These are phyloP conservation scores for Tauraco hartlaubi DNA, from an alignment of 2,797 vertebrate species.

Conservation along the genomic window DNA sequence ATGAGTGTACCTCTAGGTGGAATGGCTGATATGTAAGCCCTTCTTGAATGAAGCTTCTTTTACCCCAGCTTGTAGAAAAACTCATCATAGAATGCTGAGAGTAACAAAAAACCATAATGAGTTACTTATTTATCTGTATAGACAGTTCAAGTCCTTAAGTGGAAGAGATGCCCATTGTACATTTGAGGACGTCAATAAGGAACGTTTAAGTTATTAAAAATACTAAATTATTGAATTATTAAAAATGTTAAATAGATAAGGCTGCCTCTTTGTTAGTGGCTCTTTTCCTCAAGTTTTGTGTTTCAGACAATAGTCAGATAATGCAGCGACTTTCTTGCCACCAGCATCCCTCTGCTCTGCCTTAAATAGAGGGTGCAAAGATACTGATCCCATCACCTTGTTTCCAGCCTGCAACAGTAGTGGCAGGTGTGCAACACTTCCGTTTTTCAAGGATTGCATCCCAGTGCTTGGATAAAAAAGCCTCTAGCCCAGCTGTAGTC, in stretches of 20 bases:
- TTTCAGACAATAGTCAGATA: background rate
- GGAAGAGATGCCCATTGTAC: background rate
- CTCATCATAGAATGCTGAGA: background rate
- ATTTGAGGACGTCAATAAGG: background rate
- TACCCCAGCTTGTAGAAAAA: background rate
- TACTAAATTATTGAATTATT: background rate
- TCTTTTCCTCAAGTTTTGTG: background rate
- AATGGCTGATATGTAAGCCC: background rate
- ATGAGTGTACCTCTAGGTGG: no score
- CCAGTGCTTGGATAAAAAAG: background rate
- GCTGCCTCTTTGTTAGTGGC: background rate
- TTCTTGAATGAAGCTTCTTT: background rate
- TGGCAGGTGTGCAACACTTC: background rate
- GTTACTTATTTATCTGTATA: background rate
- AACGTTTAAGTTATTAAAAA: background rate
- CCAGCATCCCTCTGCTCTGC: background rate
- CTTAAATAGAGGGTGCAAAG: background rate
- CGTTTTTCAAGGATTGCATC: accelerated
- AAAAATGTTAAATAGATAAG: background rate
- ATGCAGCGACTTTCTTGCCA: background rate
- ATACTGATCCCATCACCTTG: accelerated
- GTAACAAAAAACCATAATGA: background rate
- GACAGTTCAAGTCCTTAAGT: background rate
- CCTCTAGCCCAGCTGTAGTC: background rate
- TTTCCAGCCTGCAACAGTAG: background rate